Percentiles rank a stretch among this genome's conserved stretches.
phyloP scores from a whole-genome alignment of 2,888 invertebrate genomes.

The Acanthosepion lycidas region DNA sequence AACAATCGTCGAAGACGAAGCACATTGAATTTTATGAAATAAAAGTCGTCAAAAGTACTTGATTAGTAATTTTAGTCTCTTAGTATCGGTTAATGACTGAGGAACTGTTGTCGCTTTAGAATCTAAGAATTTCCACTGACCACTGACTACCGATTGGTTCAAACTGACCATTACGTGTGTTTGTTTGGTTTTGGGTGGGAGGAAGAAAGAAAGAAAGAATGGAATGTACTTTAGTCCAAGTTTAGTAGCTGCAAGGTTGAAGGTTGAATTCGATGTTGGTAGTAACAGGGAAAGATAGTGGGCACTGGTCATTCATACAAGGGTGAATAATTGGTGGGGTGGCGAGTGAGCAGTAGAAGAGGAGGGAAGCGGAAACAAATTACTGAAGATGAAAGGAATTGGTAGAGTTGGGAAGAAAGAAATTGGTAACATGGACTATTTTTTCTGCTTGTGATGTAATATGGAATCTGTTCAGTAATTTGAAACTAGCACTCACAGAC shows the following conservation, averaged over 20 bases:
- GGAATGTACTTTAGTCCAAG: neutral
- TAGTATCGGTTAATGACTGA: neutral
- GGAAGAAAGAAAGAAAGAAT: neutral
- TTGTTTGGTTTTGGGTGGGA: neutral
- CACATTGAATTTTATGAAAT: no score
- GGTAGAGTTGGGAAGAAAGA: neutral
- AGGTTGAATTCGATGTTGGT: neutral
- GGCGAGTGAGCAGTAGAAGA: neutral
- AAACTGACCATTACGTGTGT: neutral
- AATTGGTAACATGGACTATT: neutral
- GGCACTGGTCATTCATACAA: neutral
- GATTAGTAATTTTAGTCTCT: neutral
- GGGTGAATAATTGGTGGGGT: neutral
- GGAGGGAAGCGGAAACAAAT: no score
- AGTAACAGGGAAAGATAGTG: neutral
- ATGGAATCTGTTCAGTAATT: no score
- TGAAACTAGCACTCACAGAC: no score
- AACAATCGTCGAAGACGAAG: no score
- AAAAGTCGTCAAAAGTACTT: no score
- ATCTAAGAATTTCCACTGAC: neutral
- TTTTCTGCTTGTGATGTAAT: neutral
- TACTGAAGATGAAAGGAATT: no score
- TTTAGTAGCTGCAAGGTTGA: neutral
- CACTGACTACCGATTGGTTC: neutral
- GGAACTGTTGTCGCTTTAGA: neutral